Evolutionary conservation across 1,140 invertebrate species (phyloP), one percentile per base, ranked within the genome.

Genomic region (Goniozus legneri): DNA sequence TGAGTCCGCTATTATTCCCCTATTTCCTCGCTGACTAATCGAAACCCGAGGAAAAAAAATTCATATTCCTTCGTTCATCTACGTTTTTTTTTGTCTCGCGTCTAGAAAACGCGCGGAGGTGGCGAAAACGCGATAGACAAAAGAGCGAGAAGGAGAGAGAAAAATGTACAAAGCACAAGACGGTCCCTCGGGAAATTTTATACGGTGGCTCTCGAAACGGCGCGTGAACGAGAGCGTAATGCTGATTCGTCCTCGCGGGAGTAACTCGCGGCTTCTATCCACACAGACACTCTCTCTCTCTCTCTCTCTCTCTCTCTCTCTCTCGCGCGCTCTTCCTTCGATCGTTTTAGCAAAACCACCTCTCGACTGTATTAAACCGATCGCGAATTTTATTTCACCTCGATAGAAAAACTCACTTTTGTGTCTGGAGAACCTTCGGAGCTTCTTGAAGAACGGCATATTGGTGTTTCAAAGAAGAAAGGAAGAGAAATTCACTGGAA

Each of bases 371-470:
- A 27, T 27, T 6, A 27, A 6, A 4, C 4, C 24, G 24, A 10
- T 6, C 4, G 24, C 24, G 4, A 27, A 27, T 27, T 27, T 27
- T 4, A 27, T 27, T 6, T 10, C 10, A 27, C 24, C 4, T 27
- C 4, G 4, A 27, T 27, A 27, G 10, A 27, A 42, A 24, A 20
- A 72, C 71, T 72, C 50, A 73, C 71, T 73, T 51, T 69, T 66
- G 39, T 70, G 69, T 38, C 63, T 62, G 24, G 71, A 53, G 40
- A 71, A 72, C 57, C 62, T 63, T n/a, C 56, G 40, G n/a, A 73
- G 45, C 47, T 71, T 73, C 38, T 71, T 72, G 43, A 73, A 73
- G 45, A 73, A 68, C 22, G 65, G 64, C 71, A 73, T 73, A 16
- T 44, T 56, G 4, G 24, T 27, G 4, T 27, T 4, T 27, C 4